These are phyloP conservation scores for Zygogramma bicolorata DNA, from an alignment of 2,888 invertebrate genomes.

Conservation along the genomic window DNA sequence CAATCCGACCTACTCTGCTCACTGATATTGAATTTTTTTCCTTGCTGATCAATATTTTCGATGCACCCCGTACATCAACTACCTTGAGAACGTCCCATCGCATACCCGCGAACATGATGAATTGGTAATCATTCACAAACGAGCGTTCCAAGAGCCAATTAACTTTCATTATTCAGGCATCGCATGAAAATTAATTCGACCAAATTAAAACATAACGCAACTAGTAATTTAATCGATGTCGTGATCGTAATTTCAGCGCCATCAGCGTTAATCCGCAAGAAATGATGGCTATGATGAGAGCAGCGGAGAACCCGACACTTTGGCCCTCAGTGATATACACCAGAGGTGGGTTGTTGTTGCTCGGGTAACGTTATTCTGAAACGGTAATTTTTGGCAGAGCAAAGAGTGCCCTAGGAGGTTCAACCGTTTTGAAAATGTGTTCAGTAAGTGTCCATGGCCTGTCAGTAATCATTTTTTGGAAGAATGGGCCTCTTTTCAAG, in stretches of 20 bases:
- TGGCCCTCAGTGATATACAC: conserved; percentile 11
- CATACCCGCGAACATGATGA: background rate
- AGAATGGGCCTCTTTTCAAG: too few species aligned
- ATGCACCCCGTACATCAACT: background rate
- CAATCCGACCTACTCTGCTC: too few species aligned
- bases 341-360: background rate
- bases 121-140: background rate
- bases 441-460: too few species aligned
- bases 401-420: too few species aligned
- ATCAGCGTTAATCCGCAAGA: conserved; percentile 28
- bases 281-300: conserved; percentile 31
- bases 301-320: conserved; percentile 27
- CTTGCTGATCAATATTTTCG: too few species aligned
- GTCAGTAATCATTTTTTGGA: too few species aligned
- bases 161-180: conserved; percentile 24
- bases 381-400: too few species aligned
- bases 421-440: too few species aligned
- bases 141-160: conserved; percentile 3
- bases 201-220: conserved; percentile 23
- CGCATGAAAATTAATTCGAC: conserved; percentile 19
- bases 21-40: too few species aligned
- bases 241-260: conserved; percentile 31
- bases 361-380: too few species aligned
- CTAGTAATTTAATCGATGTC: conserved; percentile 27
- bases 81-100: background rate